phyloP scores from a whole-genome alignment of 2,888 invertebrate species.

The Torymus aiolomorphi region DNA sequence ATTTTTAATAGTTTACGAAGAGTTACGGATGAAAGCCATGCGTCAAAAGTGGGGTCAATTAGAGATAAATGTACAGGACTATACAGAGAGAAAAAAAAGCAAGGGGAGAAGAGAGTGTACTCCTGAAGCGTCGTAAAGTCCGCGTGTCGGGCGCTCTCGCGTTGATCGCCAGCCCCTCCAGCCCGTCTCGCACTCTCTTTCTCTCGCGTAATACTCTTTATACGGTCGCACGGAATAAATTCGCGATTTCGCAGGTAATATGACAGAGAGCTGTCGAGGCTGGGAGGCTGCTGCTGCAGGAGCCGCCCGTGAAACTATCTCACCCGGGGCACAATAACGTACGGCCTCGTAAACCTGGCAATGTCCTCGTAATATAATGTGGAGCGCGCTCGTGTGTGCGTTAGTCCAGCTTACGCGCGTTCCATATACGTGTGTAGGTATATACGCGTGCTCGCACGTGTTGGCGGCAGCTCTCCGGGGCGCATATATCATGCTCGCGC shows the following conservation, averaged over 20 bases:
- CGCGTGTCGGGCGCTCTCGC: background rate
- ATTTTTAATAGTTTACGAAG: no score
- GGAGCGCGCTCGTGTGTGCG: slow-evolving; percentile 41
- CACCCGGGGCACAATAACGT: slow-evolving; percentile 62
- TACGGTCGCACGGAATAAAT: slow-evolving; percentile 57
- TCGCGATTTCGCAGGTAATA: slow-evolving; percentile 59
- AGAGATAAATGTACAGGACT: no score
- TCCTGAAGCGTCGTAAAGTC: background rate
- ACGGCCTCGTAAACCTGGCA: slow-evolving; percentile 68
- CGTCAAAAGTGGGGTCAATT: no score
- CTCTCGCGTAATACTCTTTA: slow-evolving; percentile 25
- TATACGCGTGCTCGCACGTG: background rate
- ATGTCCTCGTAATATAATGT: slow-evolving; percentile 65
- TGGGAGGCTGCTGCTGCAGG: background rate
- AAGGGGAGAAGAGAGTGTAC: background rate
- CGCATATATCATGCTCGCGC: background rate
- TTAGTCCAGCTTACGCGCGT: background rate
- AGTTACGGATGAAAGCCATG: no score
- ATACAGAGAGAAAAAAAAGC: background rate
- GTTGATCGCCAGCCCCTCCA: slow-evolving; percentile 4
- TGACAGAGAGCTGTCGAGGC: slow-evolving; percentile 58
- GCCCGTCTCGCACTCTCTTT: no score
- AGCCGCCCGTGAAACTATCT: slow-evolving; percentile 40
- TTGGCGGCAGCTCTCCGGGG: background rate
- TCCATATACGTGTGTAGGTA: background rate